These are phyloP conservation scores for Stenotaenia linearis DNA, from an alignment of 2,888 invertebrate genomes.

Conservation along the genomic window DNA sequence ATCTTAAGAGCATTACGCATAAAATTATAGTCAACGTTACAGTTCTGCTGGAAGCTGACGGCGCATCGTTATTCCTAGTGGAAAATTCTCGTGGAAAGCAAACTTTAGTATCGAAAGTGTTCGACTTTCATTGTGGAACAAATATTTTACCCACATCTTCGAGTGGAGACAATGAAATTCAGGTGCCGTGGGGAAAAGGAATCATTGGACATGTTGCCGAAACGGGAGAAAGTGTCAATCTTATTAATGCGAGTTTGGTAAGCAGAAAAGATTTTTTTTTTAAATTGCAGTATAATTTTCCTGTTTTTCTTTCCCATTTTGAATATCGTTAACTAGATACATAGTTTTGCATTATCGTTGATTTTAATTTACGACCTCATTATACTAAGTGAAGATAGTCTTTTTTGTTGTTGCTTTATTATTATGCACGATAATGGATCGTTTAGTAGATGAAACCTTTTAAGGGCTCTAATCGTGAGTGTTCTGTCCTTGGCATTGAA, in stretches of 20 bases:
- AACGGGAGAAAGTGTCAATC: slow-evolving; percentile 51
- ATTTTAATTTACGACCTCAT: not conserved
- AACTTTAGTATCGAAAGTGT: slow-evolving; percentile 51
- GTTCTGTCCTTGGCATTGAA: not conserved
- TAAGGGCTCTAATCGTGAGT: not conserved
- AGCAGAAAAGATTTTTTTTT: slow-evolving; percentile 37
- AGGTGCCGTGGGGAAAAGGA: slow-evolving; percentile 53
- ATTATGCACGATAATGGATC: not conserved
- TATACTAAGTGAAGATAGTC: not conserved
- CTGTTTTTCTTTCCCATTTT: not conserved
- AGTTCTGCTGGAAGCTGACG: slow-evolving; percentile 51
- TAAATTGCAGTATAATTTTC: not conserved
- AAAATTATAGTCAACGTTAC: slow-evolving; percentile 52
- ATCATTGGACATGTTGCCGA: slow-evolving; percentile 53
- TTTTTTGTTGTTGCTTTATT: not conserved
- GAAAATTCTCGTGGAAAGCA: slow-evolving; percentile 50
- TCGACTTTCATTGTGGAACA: slow-evolving; percentile 52
- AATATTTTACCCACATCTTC: slow-evolving; percentile 47
- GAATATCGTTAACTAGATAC: not conserved
- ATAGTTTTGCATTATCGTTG: not conserved
- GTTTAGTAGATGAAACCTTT: not conserved
- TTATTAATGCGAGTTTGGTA: slow-evolving; percentile 51
- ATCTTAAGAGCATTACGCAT: slow-evolving; percentile 50
- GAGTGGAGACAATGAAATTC: slow-evolving; percentile 48
- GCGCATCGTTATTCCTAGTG: slow-evolving; percentile 52